phyloP scores from a whole-genome alignment of 1,140 invertebrate species.

The Pollicipes pollicipes region DNA sequence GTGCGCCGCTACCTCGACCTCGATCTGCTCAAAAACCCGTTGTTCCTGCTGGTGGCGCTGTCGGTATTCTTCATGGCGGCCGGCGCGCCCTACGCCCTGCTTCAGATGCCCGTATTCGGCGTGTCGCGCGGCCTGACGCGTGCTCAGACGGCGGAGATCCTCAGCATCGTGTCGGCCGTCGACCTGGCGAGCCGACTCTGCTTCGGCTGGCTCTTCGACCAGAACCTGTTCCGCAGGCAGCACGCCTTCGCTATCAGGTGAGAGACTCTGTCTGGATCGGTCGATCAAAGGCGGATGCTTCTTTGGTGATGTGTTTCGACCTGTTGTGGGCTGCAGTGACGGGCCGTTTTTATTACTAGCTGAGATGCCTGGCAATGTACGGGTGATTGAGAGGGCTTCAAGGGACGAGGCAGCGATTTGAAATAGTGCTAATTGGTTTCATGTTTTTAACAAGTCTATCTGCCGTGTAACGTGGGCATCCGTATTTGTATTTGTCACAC shows the following conservation, averaged over 20 bases:
- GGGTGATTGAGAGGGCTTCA: no score
- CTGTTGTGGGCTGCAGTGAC: no score
- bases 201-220: constrained; percentile 32
- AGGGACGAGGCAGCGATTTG: no score
- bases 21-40: constrained; percentile 35
- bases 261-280: no score
- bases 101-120: constrained; percentile 52
- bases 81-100: constrained; percentile 52
- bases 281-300: neutral
- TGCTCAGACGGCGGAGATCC: constrained; percentile 45
- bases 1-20: constrained; percentile 33
- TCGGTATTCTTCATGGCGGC: constrained; percentile 55
- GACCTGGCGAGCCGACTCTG: constrained; percentile 48
- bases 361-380: no score
- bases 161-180: constrained; percentile 48
- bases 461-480: no score
- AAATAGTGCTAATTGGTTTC: no score
- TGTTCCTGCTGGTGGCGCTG: constrained; percentile 46
- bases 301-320: no score
- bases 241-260: constrained; percentile 3
- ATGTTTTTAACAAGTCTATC: no score
- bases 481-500: no score
- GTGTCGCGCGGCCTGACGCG: constrained; percentile 43
- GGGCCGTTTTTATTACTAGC: no score
- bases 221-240: neutral